Evolutionary conservation across 2,797 vertebrate genomes (phyloP).

Genomic region (Fistularia tabacaria): DNA sequence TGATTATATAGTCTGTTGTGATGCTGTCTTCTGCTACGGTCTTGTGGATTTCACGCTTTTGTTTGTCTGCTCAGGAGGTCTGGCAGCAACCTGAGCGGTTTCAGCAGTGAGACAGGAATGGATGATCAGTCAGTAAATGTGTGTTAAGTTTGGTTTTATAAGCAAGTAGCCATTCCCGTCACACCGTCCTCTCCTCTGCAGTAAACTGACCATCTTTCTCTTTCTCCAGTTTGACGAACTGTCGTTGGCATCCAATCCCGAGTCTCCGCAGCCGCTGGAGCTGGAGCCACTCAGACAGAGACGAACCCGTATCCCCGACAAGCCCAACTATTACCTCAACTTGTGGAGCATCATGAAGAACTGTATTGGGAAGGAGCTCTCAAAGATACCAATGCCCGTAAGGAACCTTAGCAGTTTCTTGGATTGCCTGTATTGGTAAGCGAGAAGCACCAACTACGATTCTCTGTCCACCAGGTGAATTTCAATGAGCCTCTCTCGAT

Average conservation of each 20-base stretch:
- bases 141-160: conserved; percentile 9
- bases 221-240: conserved; percentile 69
- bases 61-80: conserved; percentile 77
- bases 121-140: conserved; percentile 87
- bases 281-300: conserved; percentile 80
- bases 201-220: conserved; percentile 2
- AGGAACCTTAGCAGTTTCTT: conserved; percentile 29
- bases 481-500: conserved; percentile 96
- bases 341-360: conserved; percentile 98
- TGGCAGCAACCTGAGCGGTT: conserved; percentile 89
- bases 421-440: too few species aligned
- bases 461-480: conserved; percentile 79
- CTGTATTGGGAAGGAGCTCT: conserved; percentile 94
- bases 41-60: not conserved
- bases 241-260: conserved; percentile 74
- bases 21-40: too few species aligned
- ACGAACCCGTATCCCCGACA: conserved; percentile 87
- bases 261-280: conserved; percentile 76
- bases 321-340: conserved; percentile 95
- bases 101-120: conserved; percentile 88
- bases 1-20: too few species aligned
- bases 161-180: not conserved
- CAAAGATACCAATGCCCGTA: conserved; percentile 97
- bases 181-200: not conserved
- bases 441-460: not conserved